Percentiles rank a stretch among this genome's conserved stretches.
These are phyloP conservation scores for Gallirallus australis DNA, from an alignment of 2,797 vertebrate genomes.

Conservation along the genomic window DNA sequence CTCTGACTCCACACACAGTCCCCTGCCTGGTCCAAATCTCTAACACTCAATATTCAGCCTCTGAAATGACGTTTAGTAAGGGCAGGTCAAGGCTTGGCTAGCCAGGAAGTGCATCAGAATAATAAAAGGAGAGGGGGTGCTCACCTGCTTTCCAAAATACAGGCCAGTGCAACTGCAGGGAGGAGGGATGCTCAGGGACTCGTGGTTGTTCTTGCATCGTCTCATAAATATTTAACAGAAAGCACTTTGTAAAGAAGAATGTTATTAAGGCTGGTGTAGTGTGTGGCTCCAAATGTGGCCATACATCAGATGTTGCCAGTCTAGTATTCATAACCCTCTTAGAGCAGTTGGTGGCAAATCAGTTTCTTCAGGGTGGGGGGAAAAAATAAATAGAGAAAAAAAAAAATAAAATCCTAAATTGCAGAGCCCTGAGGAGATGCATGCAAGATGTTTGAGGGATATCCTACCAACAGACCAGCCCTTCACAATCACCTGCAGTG, in stretches of 20 bases:
- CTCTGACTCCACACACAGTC: background rate
- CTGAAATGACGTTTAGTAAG: rapidly evolving
- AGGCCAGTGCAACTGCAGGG: background rate
- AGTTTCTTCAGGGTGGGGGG: background rate
- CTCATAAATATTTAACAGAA: constrained; percentile 79
- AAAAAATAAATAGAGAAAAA: rapidly evolving
- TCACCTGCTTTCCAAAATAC: background rate
- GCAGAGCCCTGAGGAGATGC: background rate
- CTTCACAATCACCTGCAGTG: background rate
- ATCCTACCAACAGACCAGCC: background rate
- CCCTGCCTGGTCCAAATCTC: background rate
- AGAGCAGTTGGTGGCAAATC: constrained; percentile 19
- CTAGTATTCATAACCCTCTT: background rate
- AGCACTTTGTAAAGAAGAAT: constrained; percentile 73
- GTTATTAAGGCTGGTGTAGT: constrained; percentile 69
- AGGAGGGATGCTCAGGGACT: background rate
- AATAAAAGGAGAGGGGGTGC: background rate
- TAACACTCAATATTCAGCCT: background rate
- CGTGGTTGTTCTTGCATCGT: background rate
- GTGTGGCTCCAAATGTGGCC: constrained; percentile 54
- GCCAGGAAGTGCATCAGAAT: background rate
- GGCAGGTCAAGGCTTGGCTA: background rate
- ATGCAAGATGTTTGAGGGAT: background rate
- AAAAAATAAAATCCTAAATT: background rate
- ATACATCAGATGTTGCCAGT: constrained; percentile 60